A percentile compares a stretch with the other conserved stretches of the same genome.
These are phyloP conservation scores for Epirrhoe alternata DNA, from an alignment of 2,888 invertebrate species.

Conservation along the genomic window DNA sequence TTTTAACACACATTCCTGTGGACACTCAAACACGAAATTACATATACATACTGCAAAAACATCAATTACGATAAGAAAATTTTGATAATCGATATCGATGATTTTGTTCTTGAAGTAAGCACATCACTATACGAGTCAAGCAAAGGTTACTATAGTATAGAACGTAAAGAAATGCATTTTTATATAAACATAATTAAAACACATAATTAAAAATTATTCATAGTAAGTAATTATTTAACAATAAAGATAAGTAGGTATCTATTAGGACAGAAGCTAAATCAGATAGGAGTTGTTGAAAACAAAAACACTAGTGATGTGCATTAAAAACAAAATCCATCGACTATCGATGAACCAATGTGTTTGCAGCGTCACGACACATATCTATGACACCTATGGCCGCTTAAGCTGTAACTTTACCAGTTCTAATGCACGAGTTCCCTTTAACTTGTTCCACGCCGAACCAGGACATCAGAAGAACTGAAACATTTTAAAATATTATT, in stretches of 20 bases:
- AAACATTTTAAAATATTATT: slow-evolving; percentile 47
- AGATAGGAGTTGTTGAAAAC: not conserved
- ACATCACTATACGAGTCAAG: slow-evolving; percentile 23
- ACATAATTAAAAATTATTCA: not conserved
- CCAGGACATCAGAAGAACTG: slow-evolving; percentile 85
- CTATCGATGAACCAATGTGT: slow-evolving; percentile 47
- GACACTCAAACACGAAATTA: slow-evolving; percentile 76
- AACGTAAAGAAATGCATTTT: not conserved
- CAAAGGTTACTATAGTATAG: not conserved
- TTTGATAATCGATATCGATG: slow-evolving; percentile 34
- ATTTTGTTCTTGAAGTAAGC: slow-evolving; percentile 24
- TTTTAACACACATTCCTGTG: slow-evolving; percentile 80
- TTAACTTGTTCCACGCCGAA: slow-evolving; percentile 82
- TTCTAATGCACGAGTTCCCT: slow-evolving; percentile 80
- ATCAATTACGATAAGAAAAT: slow-evolving; percentile 46
- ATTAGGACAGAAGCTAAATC: not conserved
- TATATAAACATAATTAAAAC: not conserved
- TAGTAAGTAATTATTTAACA: not conserved
- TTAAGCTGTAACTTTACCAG: slow-evolving; percentile 63
- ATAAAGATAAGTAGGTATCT: not conserved
- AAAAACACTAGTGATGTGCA: slow-evolving; percentile 40
- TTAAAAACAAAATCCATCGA: slow-evolving; percentile 25
- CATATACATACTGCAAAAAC: slow-evolving; percentile 58
- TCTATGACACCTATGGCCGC: slow-evolving; percentile 49
- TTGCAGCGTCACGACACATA: slow-evolving; percentile 55